Base-by-base conservation (phyloP, 2,888 invertebrate genomes). In the Escarpia spicata region DNA sequence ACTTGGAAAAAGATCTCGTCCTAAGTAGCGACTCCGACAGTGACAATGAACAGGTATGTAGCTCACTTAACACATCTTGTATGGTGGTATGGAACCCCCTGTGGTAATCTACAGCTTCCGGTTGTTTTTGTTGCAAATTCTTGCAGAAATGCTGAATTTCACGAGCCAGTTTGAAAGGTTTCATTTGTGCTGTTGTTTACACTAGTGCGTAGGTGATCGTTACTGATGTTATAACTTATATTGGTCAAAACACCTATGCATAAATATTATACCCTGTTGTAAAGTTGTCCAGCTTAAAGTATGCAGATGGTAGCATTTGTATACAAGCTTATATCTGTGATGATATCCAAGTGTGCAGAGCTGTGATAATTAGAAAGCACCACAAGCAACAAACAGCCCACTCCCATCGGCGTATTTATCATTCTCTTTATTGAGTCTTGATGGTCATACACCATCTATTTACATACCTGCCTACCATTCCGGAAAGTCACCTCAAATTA, bases 391-490 rank as follows among this genome's bases (percentile, higher is more conserved):
- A 26, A n/a, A 19, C 75, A 26, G 19, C 75, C 75, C 26, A 75
- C 75, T 75, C 6, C 75, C 75, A 75, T 15, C 75, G 0, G 6
- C n/a, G 6, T 75, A 75, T 26, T 75, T 75, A 75, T 75, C 75
- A 75, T 75, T 75, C 75, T 75, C 19, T 75, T 75, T 75, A 75
- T 75, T 75, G 75, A 75, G n/a, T 75, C 75, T 75, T 75, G 75
- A n/a, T 75, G 75, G 75, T 26, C 26, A 75, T 75, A 75, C 19
- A 26, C 19, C 75, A 26, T 75, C 75, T 75, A 75, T 75, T 75
- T 75, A 75, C n/a, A n/a, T n/a, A n/a, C n/a, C n/a, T n/a, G n/a
- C n/a, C n/a, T n/a, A n/a, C n/a, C n/a, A n/a, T n/a, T n/a, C n/a
- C n/a, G n/a, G n/a, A n/a, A n/a, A n/a, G n/a, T n/a, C n/a, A n/a